phyloP scores from a whole-genome alignment of 2,113 vertebrate genomes.

The Copsychus sechellarum region DNA sequence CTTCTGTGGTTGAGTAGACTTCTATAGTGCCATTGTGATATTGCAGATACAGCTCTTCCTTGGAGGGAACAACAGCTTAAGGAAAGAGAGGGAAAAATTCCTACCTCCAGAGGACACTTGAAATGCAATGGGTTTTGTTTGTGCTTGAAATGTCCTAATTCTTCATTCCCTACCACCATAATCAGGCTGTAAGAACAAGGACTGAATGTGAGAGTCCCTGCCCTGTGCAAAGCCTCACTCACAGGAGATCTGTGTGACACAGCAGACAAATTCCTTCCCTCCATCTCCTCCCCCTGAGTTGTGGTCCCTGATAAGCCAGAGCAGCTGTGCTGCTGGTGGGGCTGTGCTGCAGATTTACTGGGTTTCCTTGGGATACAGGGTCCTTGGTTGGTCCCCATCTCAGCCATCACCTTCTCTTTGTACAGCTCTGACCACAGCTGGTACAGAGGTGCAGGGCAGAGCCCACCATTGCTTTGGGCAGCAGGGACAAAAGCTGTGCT shows the following conservation, averaged over 20 bases:
- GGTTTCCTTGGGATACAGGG: background rate
- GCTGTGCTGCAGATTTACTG: background rate
- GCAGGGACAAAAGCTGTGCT: background rate
- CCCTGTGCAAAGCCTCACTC: background rate
- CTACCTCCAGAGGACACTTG: background rate
- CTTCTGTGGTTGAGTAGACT: background rate
- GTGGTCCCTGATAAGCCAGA: background rate
- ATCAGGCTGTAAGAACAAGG: background rate
- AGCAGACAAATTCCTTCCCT: background rate
- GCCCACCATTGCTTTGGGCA: background rate
- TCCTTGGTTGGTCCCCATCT: background rate
- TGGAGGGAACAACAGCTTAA: background rate
- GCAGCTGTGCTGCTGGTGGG: rapidly evolving
- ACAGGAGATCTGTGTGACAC: background rate
- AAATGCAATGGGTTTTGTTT: background rate
- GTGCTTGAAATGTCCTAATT: background rate
- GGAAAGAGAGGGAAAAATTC: background rate
- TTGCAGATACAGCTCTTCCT: background rate
- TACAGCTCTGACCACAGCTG: background rate
- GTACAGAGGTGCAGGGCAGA: background rate
- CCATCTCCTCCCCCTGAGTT: background rate
- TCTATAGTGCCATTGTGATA: background rate
- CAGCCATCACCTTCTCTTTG: background rate
- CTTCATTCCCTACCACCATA: background rate
- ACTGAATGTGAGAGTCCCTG: background rate